Conservation (phyloP, 2,888 invertebrate genomes). For the Chymomyza procnemis region DNA sequence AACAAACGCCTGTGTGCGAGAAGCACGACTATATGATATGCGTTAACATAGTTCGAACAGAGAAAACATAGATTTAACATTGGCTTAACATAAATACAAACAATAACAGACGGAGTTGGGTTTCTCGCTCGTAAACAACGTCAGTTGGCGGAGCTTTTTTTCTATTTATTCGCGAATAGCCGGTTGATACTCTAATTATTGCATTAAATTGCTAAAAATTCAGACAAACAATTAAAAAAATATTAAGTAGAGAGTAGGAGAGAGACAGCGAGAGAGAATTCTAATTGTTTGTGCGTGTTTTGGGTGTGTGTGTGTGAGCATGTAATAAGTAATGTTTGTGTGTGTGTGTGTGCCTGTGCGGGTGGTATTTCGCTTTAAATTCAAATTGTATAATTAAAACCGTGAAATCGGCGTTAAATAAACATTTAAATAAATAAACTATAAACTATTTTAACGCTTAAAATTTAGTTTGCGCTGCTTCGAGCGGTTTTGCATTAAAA, state of each 20-base stretch:
- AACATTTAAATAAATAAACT: not conserved
- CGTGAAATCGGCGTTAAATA: not conserved
- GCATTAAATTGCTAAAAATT: not conserved
- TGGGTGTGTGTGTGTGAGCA: not conserved
- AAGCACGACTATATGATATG: too few relatives aligned
- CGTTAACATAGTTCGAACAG: too few relatives aligned
- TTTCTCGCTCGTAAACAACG: not conserved
- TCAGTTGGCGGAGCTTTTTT: not conserved
- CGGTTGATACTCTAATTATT: not conserved
- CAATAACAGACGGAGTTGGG: not conserved
- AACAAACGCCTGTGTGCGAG: not conserved
- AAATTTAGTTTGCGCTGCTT: not conserved
- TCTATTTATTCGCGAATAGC: not conserved
- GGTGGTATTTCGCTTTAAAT: not conserved
- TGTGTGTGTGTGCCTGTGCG: not conserved
- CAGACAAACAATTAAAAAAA: not conserved
- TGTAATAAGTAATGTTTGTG: not conserved
- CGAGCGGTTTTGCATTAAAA: not conserved
- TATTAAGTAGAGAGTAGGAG: not conserved
- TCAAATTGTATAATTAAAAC: not conserved
- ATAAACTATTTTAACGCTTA: too few relatives aligned
- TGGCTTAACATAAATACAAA: not conserved
- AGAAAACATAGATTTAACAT: not conserved
- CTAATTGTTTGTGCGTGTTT: not conserved
- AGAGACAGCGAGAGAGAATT: not conserved